Conservation (phyloP, 2,113 vertebrate species). For the Menura novaehollandiae region DNA sequence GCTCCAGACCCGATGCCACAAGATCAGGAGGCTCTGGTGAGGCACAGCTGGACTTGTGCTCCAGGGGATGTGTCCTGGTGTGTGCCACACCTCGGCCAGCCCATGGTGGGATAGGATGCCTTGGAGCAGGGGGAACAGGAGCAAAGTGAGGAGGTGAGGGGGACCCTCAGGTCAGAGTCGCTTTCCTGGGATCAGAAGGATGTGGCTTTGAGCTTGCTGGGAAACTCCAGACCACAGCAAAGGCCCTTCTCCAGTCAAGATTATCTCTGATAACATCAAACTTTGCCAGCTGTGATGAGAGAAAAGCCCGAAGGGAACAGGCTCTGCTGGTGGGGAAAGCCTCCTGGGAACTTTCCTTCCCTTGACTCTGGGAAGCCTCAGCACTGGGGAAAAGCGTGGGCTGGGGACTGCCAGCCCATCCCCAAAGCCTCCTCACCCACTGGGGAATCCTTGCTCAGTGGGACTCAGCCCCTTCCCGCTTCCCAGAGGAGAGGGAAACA, state of each 20-base stretch:
- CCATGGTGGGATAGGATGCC: accelerated
- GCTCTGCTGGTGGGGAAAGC: not conserved
- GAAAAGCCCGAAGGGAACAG: not conserved
- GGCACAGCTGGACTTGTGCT: not conserved
- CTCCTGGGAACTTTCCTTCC: not conserved
- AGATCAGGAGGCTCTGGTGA: not conserved
- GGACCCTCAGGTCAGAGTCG: accelerated
- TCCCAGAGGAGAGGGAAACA: not conserved
- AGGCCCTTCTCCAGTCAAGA: not conserved
- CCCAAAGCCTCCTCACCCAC: not conserved
- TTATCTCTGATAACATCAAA: not conserved
- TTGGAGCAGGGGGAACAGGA: not conserved
- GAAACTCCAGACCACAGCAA: not conserved
- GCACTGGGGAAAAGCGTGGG: accelerated
- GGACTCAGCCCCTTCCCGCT: not conserved
- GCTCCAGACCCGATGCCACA: accelerated
- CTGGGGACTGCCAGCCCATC: not conserved
- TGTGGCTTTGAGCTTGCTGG: not conserved
- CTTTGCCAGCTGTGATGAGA: not conserved
- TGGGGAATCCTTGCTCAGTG: not conserved
- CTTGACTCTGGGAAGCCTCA: not conserved
- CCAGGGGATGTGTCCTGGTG: accelerated
- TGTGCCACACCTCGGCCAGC: not conserved
- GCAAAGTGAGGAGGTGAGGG: not conserved
- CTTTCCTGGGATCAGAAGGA: not conserved